phyloP scores from a whole-genome alignment of 2,888 invertebrate genomes.

The Aquatica leii region DNA sequence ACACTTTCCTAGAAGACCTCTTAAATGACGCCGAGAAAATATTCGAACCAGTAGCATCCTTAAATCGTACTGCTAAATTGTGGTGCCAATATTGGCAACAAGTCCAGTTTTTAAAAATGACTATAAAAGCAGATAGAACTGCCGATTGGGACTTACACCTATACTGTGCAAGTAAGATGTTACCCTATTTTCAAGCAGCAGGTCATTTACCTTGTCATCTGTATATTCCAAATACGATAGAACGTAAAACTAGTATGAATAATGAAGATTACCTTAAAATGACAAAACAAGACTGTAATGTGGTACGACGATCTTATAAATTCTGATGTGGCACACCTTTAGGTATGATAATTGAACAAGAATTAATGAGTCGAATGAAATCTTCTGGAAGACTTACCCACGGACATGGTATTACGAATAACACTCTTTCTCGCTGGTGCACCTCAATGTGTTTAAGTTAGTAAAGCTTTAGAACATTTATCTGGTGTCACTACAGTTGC shows the following conservation, averaged over 20 bases:
- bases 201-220: neutral
- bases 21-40: neutral
- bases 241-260: neutral
- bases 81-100: constrained; percentile 5
- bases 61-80: constrained; percentile 4
- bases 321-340: constrained; percentile 16
- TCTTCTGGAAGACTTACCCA: constrained; percentile 10
- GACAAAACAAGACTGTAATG: constrained; percentile 13
- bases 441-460: constrained; percentile 6
- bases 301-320: constrained; percentile 13
- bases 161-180: constrained; percentile 7
- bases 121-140: constrained; percentile 11
- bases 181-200: constrained; percentile 8
- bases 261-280: neutral
- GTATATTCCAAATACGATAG: constrained; percentile 6
- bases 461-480: constrained; percentile 8
- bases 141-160: constrained; percentile 9
- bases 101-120: constrained; percentile 8
- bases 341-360: constrained; percentile 19
- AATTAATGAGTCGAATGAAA: constrained; percentile 13
- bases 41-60: neutral
- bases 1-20: neutral
- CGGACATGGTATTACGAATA: constrained; percentile 8
- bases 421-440: constrained; percentile 10
- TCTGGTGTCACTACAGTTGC: constrained; percentile 9